Evolutionary conservation across 1,140 invertebrate species (phyloP).

Genomic region (Meloidogyne chitwoodi): DNA sequence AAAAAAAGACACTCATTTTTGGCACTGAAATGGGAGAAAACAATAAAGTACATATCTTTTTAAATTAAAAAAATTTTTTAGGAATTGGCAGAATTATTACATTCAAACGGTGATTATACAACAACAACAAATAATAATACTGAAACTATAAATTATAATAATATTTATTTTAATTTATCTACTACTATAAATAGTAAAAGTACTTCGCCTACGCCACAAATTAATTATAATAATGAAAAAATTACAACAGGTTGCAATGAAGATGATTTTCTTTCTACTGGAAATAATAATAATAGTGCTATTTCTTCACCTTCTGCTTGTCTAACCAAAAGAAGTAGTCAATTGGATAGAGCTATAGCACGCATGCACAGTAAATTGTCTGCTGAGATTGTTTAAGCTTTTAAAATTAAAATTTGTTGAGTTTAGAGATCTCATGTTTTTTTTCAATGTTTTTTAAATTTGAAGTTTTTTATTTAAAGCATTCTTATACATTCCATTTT

Average conservation of each 20-base stretch:
- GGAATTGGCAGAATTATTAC: conserved; percentile 24
- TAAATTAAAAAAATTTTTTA: conserved; percentile 5
- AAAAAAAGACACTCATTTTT: too few relatives aligned
- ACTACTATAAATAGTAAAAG: background rate
- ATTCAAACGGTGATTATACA: background rate
- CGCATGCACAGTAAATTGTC: conserved; percentile 20
- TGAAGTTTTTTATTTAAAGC: too few relatives aligned
- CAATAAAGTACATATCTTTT: background rate
- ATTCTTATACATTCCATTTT: too few relatives aligned
- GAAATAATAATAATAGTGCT: too few relatives aligned
- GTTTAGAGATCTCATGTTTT: too few relatives aligned
- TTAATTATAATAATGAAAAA: background rate
- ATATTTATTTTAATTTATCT: background rate
- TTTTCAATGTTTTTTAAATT: too few relatives aligned
- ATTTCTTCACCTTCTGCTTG: too few relatives aligned
- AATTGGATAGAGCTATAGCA: conserved; percentile 29
- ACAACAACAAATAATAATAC: conserved; percentile 7
- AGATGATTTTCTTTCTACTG: too few relatives aligned
- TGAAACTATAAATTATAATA: background rate
- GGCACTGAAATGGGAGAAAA: background rate
- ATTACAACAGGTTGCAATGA: too few relatives aligned
- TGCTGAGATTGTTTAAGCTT: too few relatives aligned
- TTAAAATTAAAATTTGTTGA: too few relatives aligned
- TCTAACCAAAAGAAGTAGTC: conserved; percentile 5
- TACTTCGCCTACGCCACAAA: background rate